Base-by-base conservation (phyloP, 1,140 invertebrate species). In the Drosophila ambigua region DNA sequence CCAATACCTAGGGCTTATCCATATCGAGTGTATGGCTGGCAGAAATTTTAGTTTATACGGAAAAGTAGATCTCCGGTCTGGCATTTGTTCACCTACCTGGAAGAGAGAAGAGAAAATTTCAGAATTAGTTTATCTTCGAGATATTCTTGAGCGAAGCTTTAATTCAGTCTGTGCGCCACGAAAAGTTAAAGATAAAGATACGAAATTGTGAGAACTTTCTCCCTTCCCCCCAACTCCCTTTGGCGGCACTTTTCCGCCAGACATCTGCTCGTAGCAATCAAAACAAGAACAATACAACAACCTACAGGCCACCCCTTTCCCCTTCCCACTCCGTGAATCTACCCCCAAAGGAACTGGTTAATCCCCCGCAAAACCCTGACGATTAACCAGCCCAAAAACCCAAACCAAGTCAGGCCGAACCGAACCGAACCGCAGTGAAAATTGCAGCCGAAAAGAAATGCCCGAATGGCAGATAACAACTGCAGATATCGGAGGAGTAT, bases 221-320 rank as follows among this genome's bases (percentile, higher is more conserved):
- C n/a, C 31, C 2, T 16, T 35, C 57, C 26, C 26, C 5, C 15
- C 41, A 5, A 8, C n/a, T 3, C 23, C 44, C 8, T 11, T 0
- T 5, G 16, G 45, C 46, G 39, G 35, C 44, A 58, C 23, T 41
- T 60, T 54, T 55, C 48, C 43, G 50, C 73, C 76, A 88, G 82
- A 88, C 82, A 87, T 87, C 82, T 72, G 67, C 53, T 63, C 61
- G 53, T 51, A 54, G 75, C 79, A 88, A 87, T 87, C 82, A 87
- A 82, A 87, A 75, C 63, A 75, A 43, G 60, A 88, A 88, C 83
- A 88, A 83, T 83, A 66, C 48, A 43, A 50, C 45, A 15, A 31
- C n/a, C 45, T 13, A 24, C 46, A 41, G 46, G 44, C 54, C 54
- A 2, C 3, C 8, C 44, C 23, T 13, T 13, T 4, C 1, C 9